These are phyloP conservation scores for Yoshiicerus persimilis DNA, from an alignment of 1,140 invertebrate species.

Conservation along the genomic window DNA sequence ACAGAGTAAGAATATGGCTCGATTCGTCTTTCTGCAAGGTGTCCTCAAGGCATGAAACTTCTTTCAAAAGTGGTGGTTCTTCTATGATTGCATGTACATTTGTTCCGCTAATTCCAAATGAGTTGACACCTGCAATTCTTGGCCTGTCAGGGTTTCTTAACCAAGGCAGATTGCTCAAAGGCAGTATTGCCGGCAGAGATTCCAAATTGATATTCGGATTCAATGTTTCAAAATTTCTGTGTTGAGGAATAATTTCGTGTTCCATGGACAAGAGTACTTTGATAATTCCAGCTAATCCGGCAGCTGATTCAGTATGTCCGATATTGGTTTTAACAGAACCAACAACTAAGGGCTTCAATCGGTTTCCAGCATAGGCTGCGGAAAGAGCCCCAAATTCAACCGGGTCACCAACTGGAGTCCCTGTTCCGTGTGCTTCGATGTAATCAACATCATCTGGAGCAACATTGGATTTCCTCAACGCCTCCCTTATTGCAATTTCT, in stretches of 20 bases:
- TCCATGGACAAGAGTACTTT: background rate
- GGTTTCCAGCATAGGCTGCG: constrained; percentile 58
- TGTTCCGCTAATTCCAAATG: constrained; percentile 37
- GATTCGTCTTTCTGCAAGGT: background rate
- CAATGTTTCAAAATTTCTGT: background rate
- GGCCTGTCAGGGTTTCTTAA: background rate
- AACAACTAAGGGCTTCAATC: constrained; percentile 57
- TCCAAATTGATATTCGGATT: background rate
- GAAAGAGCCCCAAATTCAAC: constrained; percentile 54
- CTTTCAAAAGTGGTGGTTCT: background rate
- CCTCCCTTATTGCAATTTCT: constrained; percentile 57
- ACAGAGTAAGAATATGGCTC: background rate
- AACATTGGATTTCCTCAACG: constrained; percentile 58
- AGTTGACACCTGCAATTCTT: constrained; percentile 24
- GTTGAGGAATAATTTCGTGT: background rate
- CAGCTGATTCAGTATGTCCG: constrained; percentile 62
- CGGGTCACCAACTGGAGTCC: constrained; percentile 56
- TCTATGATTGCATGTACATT: constrained; percentile 32
- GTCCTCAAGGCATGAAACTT: background rate
- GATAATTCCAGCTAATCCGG: constrained; percentile 38
- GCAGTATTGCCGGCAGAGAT: background rate
- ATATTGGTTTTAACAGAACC: constrained; percentile 65
- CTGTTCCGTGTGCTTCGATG: constrained; percentile 64
- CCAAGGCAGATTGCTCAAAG: background rate
- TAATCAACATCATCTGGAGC: constrained; percentile 58